Base-by-base conservation (phyloP, 2,888 invertebrate genomes). In the Drosophila formosana region DNA sequence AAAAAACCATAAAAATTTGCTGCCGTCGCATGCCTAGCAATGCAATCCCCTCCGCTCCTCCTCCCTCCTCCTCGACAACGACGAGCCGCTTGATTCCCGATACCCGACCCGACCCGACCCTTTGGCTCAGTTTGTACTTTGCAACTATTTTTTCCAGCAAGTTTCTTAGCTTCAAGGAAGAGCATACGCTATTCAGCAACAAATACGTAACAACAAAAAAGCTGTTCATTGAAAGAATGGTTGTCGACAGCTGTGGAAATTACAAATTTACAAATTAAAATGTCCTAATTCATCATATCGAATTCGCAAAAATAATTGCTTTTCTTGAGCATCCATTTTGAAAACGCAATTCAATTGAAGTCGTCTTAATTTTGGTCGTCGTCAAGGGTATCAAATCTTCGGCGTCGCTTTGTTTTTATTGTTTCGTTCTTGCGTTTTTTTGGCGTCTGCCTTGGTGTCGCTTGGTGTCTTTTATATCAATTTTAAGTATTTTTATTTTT, bases 391-490 rank as follows among this genome's bases (percentile, higher is more conserved):
- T 56, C 26, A 46, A 46, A 34, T 28, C 34, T 26, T 45, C 25
- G 46, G n/a, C 7, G 25, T 6, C 0, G 45, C 25, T 46, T 34
- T 11, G 13, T 26, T 34, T 28, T 23, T 7, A 18, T 30, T 32
- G 26, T 18, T 18, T 18, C 18, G 13, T 46, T 6, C 9, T 8
- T 43, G 6, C 32, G 25, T 39, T 9, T 23, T 28, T 26, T 6
- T n/a, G 30, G 3, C 25, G n/a, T 11, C 11, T 13, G 11, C 57
- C n/a, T 75, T 52, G 47, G 55, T 34, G 25, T 25, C 61, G 43
- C 71, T 80, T 66, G 63, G 47, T 82, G 64, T 75, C 73, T 76
- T 80, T 82, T 75, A 72, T 81, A 87, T 84, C 51, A 82, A 82
- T 79, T 85, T 81, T 60, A 68, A 70, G 80, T 66, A 47, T 64